These are phyloP conservation scores for Pelagia noctiluca DNA, from an alignment of 30 jellyfish, hydroid and myxozoan species.

Conservation along the genomic window DNA sequence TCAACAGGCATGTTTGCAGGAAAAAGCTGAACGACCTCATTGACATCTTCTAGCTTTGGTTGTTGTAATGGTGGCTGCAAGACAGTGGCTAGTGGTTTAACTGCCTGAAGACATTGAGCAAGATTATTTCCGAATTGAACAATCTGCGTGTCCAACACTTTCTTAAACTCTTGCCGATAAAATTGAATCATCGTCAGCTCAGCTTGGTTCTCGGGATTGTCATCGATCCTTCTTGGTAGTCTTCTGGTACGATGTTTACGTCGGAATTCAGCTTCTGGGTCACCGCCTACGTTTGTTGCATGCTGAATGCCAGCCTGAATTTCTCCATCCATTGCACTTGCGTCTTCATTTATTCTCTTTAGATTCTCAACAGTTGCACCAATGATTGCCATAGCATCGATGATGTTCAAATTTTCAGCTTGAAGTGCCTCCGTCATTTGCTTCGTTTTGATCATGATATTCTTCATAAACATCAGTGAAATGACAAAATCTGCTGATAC, in stretches of 20 bases:
- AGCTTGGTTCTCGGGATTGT: slow-evolving; percentile 4
- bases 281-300: too few species aligned
- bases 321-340: slow-evolving; percentile 14
- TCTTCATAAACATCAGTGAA: too few species aligned
- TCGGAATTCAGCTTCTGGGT: slow-evolving; percentile 36
- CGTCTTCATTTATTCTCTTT: slow-evolving; percentile 7
- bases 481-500: too few species aligned
- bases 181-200: slow-evolving; percentile 14
- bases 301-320: slow-evolving; percentile 31
- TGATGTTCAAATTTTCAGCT: too few species aligned
- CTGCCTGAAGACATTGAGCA: slow-evolving; percentile 51
- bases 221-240: slow-evolving; percentile 46
- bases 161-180: slow-evolving; percentile 17
- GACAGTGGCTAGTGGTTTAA: slow-evolving; percentile 35
- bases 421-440: too few species aligned
- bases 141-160: slow-evolving; percentile 40
- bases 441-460: too few species aligned
- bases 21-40: slow-evolving; percentile 11
- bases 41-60: slow-evolving; percentile 15
- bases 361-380: too few species aligned
- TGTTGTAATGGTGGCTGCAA: slow-evolving; percentile 47
- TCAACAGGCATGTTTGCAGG: slow-evolving; percentile 27
- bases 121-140: slow-evolving; percentile 25
- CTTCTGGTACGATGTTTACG: slow-evolving; percentile 52
- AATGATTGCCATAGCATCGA: too few species aligned